Base-by-base conservation (phyloP, 2,888 invertebrate genomes). In the Cylindroiulus punctatus region DNA sequence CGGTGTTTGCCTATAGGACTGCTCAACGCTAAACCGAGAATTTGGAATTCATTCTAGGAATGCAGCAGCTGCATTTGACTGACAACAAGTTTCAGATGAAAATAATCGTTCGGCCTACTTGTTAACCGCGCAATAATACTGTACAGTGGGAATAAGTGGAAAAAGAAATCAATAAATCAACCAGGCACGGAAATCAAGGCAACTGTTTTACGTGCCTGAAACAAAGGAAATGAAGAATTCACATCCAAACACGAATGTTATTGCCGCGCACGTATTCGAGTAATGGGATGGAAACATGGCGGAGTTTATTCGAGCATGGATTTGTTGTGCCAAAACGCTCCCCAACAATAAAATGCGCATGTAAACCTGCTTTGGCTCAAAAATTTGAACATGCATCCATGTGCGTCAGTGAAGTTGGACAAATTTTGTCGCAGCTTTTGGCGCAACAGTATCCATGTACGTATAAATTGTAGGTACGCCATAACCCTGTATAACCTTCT, bases 121-220 rank as follows among this genome's bases (percentile, higher is more conserved):
- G 30, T 30, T 76, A 76, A 76, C 30, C 30, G 65, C 26, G 65
- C 76, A 30, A 76, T 32, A 30, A 26, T n/a, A 10, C 26, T 30
- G 32, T 30, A 30, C 30, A 30, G 30, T 1, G 14, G 30, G 26
- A 65, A 76, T 76, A 76, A 76, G 17, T 76, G 12, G 76, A 30
- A 76, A 76, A 76, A 76, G 12, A 76, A 76, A 76, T 76, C 76
- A 30, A 76, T 76, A 76, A 76, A 30, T 30, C 76, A 76, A 30
- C 76, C 76, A 30, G 10, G 76, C 30, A 30, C 26, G 30, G 30
- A 76, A 76, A 76, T 76, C 76, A 76, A 22, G 14, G 17, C 26
- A 30, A 76, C 26, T 76, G 76, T 30, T 76, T 76, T 30, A 76
- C 5, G 76, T 30, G 5, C 30, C 17, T 3, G 30, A 32, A 26